Percentiles rank a stretch among this genome's conserved stretches.
Evolutionary conservation across 2,113 vertebrate genomes (phyloP).

Genomic region (Lagopus leucura): DNA sequence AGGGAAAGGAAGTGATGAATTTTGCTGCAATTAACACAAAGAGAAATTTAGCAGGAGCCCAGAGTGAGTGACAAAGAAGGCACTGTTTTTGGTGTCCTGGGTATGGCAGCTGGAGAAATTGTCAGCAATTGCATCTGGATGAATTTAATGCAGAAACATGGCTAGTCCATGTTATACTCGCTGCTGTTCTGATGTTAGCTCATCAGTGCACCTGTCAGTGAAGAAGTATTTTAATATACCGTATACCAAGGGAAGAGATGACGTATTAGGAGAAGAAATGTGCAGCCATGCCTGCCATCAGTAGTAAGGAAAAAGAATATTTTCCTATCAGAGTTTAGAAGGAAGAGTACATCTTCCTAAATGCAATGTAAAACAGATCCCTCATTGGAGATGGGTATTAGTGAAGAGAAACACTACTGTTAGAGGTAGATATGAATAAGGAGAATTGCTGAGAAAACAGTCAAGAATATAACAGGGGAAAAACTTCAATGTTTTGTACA

Average conservation of each 20-base stretch:
- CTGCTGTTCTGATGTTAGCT: accelerated
- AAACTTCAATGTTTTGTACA: neutral
- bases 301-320: neutral
- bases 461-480: neutral
- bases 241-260: neutral
- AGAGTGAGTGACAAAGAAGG: neutral
- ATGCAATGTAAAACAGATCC: accelerated
- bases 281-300: neutral
- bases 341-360: neutral
- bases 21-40: neutral
- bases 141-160: neutral
- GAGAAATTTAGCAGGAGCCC: neutral
- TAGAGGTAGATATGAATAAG: neutral
- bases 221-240: neutral
- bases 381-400: neutral
- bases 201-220: neutral
- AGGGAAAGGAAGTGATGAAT: neutral
- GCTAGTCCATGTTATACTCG: neutral
- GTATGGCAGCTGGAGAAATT: neutral
- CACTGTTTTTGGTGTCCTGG: neutral
- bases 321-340: neutral
- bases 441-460: neutral
- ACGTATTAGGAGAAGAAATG: neutral
- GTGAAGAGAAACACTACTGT: neutral
- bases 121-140: neutral